Evolutionary conservation across 2,113 vertebrate genomes (phyloP).

Genomic region (Crocuta crocuta): DNA sequence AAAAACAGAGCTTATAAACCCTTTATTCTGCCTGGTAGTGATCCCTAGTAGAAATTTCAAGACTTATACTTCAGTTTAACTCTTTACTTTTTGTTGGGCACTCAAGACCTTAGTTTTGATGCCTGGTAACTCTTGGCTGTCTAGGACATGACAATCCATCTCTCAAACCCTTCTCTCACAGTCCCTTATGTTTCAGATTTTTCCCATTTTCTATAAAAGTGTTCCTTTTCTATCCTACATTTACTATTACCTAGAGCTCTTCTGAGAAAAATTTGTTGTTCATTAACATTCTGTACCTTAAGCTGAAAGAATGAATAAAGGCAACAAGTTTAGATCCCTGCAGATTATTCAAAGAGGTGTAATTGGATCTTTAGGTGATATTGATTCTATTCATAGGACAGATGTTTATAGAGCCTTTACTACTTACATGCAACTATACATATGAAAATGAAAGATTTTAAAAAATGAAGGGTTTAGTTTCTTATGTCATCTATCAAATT

Average conservation of each 20-base stretch:
- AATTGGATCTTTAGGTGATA: not conserved
- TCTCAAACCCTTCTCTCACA: not conserved
- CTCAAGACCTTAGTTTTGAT: not conserved
- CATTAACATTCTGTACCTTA: not conserved
- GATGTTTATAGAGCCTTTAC: not conserved
- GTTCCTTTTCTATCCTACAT: not conserved
- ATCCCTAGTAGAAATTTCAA: not conserved
- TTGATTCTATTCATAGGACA: not conserved
- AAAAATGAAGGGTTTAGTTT: not conserved
- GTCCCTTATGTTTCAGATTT: not conserved
- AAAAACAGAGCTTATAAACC: not conserved
- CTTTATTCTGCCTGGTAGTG: not conserved
- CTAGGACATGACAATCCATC: not conserved
- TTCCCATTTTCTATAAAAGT: not conserved
- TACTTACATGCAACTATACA: not conserved
- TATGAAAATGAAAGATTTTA: not conserved
- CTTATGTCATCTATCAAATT: not conserved
- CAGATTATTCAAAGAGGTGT: not conserved
- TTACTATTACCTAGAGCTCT: not conserved
- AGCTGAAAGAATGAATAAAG: not conserved
- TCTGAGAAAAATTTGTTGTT: not conserved
- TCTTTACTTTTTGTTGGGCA: not conserved
- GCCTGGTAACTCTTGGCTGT: not conserved
- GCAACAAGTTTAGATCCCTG: not conserved
- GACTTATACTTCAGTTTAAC: not conserved